Evolutionary conservation across 1,140 invertebrate species (phyloP), one percentile per base, ranked within the genome.

Genomic region (Limonius californicus): DNA sequence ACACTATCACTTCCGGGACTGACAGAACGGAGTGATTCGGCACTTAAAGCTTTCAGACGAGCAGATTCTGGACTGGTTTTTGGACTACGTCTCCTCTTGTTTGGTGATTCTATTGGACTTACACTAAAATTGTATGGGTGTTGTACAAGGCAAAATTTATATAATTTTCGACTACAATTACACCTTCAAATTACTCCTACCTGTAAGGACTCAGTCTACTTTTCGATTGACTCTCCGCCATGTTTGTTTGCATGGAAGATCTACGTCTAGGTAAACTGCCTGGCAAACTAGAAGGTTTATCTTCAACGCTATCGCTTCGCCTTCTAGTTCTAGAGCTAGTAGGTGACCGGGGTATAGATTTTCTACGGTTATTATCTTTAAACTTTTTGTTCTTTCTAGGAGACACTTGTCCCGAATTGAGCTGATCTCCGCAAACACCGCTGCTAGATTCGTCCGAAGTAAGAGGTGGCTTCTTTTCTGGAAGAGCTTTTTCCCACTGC

Each of bases 1-100:
- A 94, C 91, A 59, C 89, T 92, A 75, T 93, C 91, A 67, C 90
- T 92, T 11, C 91, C 90, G 11, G 91, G 91, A 72, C 90, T 92
- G 56, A 90, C 89, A 1, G 90, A 92, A 59, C 90, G 82, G 55
- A 93, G 75, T 0, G 89, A 92, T 76, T 93, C 90, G 27, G 89
- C 89, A 67, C 90, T 92, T 50, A 91, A 76, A n/a, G 90, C 89
- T 77, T 92, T 92, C 19, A 90, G 80, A 70, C 72, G 72, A 1
- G 55, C 32, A 18, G 61, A 62, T 19, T 73, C 68, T 20, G 64
- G 64, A 59, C 65, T 72, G 12, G 67, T 65, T 69, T 54, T 73
- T 30, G 60, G 54, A 18, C 53, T 54, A 14, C 57, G 20, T 19
- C 43, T 59, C 12, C 30, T 23, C 12, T 59, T 59, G 0, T 43